Evolutionary conservation across 2,888 invertebrate species (phyloP).

Genomic region (Sipha maydis): DNA sequence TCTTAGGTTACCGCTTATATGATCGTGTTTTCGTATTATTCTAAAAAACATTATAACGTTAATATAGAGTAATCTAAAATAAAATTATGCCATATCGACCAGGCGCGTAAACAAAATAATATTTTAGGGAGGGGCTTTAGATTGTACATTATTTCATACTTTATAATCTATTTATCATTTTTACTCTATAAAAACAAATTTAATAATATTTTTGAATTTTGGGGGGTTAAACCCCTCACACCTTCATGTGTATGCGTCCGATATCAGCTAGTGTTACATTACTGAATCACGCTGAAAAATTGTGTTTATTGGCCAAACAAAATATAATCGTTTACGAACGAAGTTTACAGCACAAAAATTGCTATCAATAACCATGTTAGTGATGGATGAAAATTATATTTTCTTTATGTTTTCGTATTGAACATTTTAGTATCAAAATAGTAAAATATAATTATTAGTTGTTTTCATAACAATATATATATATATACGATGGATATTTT

Average conservation of each 20-base stretch:
- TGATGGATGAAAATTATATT: neutral
- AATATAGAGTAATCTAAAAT: neutral
- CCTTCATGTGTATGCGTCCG: no score
- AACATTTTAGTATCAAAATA: neutral
- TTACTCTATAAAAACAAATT: no score
- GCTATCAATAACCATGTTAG: neutral
- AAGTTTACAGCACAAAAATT: neutral
- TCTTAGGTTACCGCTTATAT: neutral
- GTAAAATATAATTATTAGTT: neutral
- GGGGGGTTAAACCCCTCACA: no score
- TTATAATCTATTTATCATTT: no score
- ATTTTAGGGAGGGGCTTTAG: no score
- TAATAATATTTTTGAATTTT: no score
- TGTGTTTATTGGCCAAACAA: neutral
- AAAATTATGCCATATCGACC: neutral
- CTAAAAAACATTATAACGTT: neutral
- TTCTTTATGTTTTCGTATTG: neutral
- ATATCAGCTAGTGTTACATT: neutral
- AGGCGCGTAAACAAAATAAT: no score
- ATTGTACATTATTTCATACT: no score
- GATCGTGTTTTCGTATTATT: neutral
- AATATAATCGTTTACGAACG: neutral
- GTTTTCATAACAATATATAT: neutral
- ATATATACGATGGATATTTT: neutral
- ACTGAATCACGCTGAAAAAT: neutral